These are phyloP conservation scores for Acanthisitta chloris DNA, from an alignment of 2,113 vertebrate species.

Conservation along the genomic window DNA sequence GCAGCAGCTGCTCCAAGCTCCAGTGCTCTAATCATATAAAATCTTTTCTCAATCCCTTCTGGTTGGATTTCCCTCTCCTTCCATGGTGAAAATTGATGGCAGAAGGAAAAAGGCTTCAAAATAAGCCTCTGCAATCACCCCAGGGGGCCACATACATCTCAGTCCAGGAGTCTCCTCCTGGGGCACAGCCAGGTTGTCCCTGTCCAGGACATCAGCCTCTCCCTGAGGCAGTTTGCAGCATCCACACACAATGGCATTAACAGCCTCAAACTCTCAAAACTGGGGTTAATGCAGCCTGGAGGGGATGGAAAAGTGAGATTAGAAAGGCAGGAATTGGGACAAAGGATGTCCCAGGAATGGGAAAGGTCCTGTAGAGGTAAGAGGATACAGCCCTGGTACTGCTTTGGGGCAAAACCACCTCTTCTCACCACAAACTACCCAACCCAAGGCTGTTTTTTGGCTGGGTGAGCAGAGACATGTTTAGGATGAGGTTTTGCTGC, in stretches of 20 bases:
- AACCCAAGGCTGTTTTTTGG: not conserved
- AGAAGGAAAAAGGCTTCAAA: not conserved
- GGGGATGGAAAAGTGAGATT: not conserved
- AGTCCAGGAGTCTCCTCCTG: accelerated
- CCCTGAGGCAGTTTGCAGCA: not conserved
- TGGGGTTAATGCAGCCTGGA: not conserved
- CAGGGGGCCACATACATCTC: accelerated
- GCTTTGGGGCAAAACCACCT: not conserved
- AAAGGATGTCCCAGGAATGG: not conserved
- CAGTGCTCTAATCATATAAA: accelerated
- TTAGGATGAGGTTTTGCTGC: not conserved
- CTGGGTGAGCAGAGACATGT: not conserved
- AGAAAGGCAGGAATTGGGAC: not conserved
- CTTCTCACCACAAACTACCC: not conserved
- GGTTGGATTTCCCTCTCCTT: not conserved
- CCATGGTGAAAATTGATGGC: not conserved
- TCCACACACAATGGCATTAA: not conserved
- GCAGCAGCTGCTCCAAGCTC: not conserved
- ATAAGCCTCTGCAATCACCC: not conserved
- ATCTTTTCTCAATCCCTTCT: not conserved
- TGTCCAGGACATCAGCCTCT: not conserved
- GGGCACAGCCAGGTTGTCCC: not conserved
- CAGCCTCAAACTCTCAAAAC: not conserved
- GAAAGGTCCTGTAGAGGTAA: not conserved
- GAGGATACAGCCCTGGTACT: not conserved